Conservation (phyloP, 2,888 invertebrate species). For the Neelides folsomi region DNA sequence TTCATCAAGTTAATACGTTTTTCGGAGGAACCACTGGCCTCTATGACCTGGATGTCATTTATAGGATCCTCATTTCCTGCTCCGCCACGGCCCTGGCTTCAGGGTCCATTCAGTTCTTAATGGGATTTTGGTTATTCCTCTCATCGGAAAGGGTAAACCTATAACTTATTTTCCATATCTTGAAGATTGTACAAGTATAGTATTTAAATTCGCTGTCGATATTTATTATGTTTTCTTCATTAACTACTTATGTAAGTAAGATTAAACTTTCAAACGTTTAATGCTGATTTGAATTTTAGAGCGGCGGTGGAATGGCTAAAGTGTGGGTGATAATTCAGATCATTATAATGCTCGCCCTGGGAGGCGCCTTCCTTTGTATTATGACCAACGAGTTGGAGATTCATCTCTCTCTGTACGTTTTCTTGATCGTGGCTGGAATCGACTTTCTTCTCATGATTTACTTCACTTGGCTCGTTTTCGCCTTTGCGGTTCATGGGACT, state of each 20-base stretch:
- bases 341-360: constrained; percentile 27
- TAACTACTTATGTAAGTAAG: too few species aligned
- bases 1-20: constrained; percentile 23
- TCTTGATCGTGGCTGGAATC: constrained; percentile 22
- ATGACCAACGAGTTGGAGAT: constrained; percentile 31
- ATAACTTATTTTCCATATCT: too few species aligned
- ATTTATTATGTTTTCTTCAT: too few species aligned
- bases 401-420: constrained; percentile 21
- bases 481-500: constrained; percentile 1
- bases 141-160: constrained; percentile 12
- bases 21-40: constrained; percentile 24
- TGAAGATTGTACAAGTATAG: too few species aligned
- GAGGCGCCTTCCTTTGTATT: constrained; percentile 27
- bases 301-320: constrained; percentile 19
- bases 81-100: constrained; percentile 26
- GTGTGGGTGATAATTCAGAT: constrained; percentile 30
- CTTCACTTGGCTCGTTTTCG: constrained; percentile 28
- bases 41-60: constrained; percentile 28
- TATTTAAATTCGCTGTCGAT: too few species aligned
- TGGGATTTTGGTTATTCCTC: constrained; percentile 28
- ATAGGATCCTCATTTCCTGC: constrained; percentile 25
- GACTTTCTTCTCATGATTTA: constrained; percentile 27
- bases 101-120: constrained; percentile 27
- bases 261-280: too few species aligned
- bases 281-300: too few species aligned